Conservation (phyloP, 2,888 invertebrate genomes). For the Acleris emargana region DNA sequence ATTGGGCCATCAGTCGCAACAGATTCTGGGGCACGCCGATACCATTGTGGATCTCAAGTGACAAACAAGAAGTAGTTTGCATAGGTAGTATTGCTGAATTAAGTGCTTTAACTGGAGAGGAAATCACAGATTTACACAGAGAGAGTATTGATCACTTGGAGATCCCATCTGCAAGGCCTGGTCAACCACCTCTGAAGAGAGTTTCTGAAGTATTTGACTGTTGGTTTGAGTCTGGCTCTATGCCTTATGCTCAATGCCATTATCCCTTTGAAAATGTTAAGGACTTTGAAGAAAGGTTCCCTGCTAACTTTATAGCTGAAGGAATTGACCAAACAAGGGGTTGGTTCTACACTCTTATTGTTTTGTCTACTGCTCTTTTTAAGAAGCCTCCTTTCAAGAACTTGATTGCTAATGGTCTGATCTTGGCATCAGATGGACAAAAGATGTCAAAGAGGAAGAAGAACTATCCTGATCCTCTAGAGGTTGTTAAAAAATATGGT, state of each 20-base stretch:
- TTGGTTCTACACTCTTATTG: conserved; percentile 99
- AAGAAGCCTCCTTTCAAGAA: conserved; percentile 99
- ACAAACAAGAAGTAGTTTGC: conserved; percentile 96
- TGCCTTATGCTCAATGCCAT: conserved; percentile 99
- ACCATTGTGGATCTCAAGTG: conserved; percentile 97
- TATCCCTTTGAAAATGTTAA: conserved; percentile 97
- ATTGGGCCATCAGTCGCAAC: conserved; percentile 99
- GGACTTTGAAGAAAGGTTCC: conserved; percentile 95
- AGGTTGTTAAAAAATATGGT: conserved; percentile 95
- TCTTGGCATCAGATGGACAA: conserved; percentile 98
- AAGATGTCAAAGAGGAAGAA: conserved; percentile 99
- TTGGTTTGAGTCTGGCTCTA: conserved; percentile 99
- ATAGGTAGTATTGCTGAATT: conserved; percentile 97
- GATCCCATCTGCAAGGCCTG: conserved; percentile 94
- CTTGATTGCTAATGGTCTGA: conserved; percentile 97
- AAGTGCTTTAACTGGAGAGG: conserved; percentile 90
- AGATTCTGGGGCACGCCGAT: conserved; percentile 99
- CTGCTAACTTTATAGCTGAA: conserved; percentile 99
- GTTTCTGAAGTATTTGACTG: conserved; percentile 99
- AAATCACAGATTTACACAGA: conserved; percentile 95
- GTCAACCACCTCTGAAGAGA: conserved; percentile 92
- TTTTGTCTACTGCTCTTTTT: conserved; percentile 97
- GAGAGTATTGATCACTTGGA: conserved; percentile 96
- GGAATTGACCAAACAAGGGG: conserved; percentile 99
- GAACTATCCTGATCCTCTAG: conserved; percentile 98